Evolutionary conservation across 2,888 invertebrate species (phyloP).

Genomic region (Thymelicus lineola): DNA sequence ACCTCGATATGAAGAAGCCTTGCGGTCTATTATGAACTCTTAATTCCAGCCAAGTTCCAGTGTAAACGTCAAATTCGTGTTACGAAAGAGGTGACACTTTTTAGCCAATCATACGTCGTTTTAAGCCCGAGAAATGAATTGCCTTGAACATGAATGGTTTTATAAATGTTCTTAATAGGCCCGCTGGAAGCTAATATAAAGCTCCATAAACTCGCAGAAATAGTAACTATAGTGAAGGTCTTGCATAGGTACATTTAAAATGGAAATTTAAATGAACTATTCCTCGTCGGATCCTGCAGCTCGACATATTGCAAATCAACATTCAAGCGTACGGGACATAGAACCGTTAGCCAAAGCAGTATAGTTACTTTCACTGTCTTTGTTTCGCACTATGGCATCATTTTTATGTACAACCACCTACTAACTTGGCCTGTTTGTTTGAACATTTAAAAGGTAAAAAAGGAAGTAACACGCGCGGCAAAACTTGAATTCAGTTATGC

Average conservation of each 20-base stretch:
- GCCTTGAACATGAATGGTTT: too few species aligned
- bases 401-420: neutral
- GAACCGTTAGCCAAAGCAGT: slow-evolving; percentile 51
- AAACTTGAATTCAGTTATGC: neutral
- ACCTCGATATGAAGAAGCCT: too few species aligned
- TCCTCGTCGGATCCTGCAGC: neutral
- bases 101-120: too few species aligned
- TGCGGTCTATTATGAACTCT: too few species aligned
- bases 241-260: neutral
- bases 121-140: too few species aligned
- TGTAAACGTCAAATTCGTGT: too few species aligned
- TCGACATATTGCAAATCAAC: slow-evolving; percentile 29
- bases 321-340: slow-evolving; percentile 39
- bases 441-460: slow-evolving; percentile 8
- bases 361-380: slow-evolving; percentile 52
- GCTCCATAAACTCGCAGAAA: too few species aligned
- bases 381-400: slow-evolving; percentile 43
- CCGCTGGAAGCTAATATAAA: too few species aligned
- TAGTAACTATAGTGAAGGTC: too few species aligned
- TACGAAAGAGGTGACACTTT: too few species aligned
- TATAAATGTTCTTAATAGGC: too few species aligned
- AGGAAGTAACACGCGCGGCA: slow-evolving; percentile 1
- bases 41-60: too few species aligned
- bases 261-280: neutral
- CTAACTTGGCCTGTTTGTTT: slow-evolving; percentile 5